Percentiles rank a stretch among this genome's conserved stretches.
phyloP scores from a whole-genome alignment of 1,140 invertebrate species.

The Monomorium pharaonis region DNA sequence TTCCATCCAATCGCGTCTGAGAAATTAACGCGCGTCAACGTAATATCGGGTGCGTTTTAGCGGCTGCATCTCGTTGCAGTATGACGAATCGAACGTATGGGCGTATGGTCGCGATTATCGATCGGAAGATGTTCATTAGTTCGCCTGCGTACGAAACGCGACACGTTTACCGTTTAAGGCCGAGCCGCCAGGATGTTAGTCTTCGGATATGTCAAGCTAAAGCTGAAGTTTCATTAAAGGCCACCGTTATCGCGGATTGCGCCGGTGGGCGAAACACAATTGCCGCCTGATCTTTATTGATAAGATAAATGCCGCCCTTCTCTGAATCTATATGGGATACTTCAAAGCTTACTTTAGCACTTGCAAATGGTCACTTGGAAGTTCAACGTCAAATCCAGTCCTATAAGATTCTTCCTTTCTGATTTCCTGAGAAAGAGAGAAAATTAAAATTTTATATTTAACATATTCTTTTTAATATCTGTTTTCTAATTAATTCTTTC shows the following conservation, averaged over 20 bases:
- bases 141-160: not conserved
- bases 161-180: not conserved
- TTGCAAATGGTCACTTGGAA: not conserved
- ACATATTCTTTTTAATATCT: not conserved
- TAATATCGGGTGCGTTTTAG: not conserved
- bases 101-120: constrained; percentile 12
- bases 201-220: not conserved
- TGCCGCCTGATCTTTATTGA: constrained; percentile 7
- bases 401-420: not conserved
- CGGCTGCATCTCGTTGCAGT: not conserved
- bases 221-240: constrained; percentile 41
- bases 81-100: not conserved
- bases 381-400: not conserved
- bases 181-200: not conserved
- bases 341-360: not conserved
- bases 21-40: not conserved
- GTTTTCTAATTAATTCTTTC: not conserved
- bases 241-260: not conserved
- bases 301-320: not conserved
- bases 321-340: not conserved
- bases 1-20: not conserved
- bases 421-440: too few relatives aligned
- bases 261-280: not conserved
- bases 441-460: not conserved
- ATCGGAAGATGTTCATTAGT: not conserved